Conservation (phyloP, 2,797 vertebrate species). For the Micrastur ruficollis region DNA sequence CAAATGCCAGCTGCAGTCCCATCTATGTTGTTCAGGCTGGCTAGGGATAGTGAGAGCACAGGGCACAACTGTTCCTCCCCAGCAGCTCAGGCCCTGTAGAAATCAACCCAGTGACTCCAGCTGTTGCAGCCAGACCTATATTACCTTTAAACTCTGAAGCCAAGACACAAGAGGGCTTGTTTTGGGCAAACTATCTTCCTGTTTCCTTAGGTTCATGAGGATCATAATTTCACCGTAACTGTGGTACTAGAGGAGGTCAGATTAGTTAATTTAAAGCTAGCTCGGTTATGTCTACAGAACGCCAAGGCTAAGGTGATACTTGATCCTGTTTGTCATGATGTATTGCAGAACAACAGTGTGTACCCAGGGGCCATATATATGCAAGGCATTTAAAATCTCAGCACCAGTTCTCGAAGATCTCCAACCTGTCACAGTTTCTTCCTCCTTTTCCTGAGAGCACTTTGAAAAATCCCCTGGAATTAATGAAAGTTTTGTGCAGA, state of each 20-base stretch:
- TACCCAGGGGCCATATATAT: background rate
- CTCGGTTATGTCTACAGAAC: background rate
- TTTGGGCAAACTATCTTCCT: background rate
- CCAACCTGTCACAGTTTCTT: background rate
- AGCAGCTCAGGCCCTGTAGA: background rate
- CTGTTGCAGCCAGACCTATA: background rate
- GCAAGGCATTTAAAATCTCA: background rate
- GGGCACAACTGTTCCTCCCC: background rate
- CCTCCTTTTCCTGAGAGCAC: background rate
- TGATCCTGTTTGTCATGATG: background rate
- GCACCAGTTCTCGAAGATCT: background rate
- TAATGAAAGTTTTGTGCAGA: background rate
- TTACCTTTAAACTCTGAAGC: background rate
- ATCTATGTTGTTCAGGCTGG: background rate
- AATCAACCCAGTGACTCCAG: background rate
- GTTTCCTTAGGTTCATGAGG: background rate
- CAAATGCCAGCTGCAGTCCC: background rate
- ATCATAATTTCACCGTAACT: background rate
- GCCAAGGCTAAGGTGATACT: background rate
- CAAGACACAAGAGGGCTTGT: background rate
- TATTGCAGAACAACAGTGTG: background rate
- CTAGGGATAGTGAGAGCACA: background rate
- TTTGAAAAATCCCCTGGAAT: background rate
- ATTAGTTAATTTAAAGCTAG: background rate
- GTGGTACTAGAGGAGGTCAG: background rate